phyloP scores from a whole-genome alignment of 2,797 vertebrate species.

The Pitangus sulphuratus region DNA sequence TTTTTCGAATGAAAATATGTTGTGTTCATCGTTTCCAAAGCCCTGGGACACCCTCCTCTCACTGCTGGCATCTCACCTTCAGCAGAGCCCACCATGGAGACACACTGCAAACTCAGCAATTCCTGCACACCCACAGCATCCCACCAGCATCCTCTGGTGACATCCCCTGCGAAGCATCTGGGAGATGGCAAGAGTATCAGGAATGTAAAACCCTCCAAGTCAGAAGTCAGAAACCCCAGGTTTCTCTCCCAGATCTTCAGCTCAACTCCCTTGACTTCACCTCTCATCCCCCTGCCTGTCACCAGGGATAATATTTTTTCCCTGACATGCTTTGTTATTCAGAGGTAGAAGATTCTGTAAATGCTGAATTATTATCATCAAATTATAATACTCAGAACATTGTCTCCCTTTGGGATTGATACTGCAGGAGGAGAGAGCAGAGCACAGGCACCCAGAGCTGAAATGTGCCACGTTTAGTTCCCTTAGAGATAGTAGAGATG shows the following conservation, averaged over 20 bases:
- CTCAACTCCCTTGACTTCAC: background rate
- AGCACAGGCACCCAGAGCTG: background rate
- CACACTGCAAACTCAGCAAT: background rate
- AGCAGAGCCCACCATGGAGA: background rate
- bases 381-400: constrained; percentile 67
- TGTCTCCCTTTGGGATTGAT: constrained; percentile 51
- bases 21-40: rapidly evolving
- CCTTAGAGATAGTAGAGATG: background rate
- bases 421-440: constrained; percentile 21
- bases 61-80: background rate
- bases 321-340: constrained; percentile 59
- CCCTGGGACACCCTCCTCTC: background rate
- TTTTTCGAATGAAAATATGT: background rate
- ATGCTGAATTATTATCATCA: constrained; percentile 67
- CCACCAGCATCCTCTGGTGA: background rate
- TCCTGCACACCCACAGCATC: background rate
- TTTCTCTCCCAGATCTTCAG: background rate
- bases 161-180: background rate
- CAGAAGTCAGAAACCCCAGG: background rate
- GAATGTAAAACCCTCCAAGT: background rate
- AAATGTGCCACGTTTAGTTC: background rate
- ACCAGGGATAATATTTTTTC: background rate
- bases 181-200: background rate
- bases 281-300: constrained; percentile 15
- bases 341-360: constrained; percentile 57